These are phyloP conservation scores for Falco naumanni DNA, from an alignment of 2,797 vertebrate genomes.

Conservation along the genomic window DNA sequence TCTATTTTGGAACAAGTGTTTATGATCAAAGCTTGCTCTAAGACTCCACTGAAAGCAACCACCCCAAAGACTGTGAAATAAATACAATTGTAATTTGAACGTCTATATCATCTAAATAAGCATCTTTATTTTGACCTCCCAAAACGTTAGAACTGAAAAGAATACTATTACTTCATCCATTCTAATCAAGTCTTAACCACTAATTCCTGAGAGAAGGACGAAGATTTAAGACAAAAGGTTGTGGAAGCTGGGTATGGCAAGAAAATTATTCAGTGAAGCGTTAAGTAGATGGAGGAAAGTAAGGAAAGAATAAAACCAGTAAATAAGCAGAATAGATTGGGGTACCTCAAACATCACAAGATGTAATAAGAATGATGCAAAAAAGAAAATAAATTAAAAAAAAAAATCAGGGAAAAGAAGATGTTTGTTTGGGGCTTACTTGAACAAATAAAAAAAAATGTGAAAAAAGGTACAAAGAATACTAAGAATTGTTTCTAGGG, in stretches of 20 bases:
- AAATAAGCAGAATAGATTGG: background rate
- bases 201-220: background rate
- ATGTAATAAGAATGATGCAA: background rate
- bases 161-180: background rate
- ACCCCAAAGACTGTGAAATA: background rate
- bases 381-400: background rate
- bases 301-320: background rate
- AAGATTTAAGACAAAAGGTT: background rate
- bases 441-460: background rate
- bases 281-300: background rate
- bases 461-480: background rate
- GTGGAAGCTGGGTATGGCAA: background rate
- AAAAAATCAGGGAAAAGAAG: background rate
- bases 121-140: background rate
- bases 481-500: background rate
- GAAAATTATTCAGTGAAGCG: background rate
- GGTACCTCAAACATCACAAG: background rate
- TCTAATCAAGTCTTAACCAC: background rate
- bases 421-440: background rate
- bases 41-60: background rate
- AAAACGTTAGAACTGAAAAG: background rate
- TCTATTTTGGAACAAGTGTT: background rate
- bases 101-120: background rate
- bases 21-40: background rate
- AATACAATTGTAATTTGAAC: background rate